Percentiles rank a stretch among this genome's conserved stretches.
These are phyloP conservation scores for Stenchaetothrips biformis DNA, from an alignment of 2,888 invertebrate species.

Conservation along the genomic window DNA sequence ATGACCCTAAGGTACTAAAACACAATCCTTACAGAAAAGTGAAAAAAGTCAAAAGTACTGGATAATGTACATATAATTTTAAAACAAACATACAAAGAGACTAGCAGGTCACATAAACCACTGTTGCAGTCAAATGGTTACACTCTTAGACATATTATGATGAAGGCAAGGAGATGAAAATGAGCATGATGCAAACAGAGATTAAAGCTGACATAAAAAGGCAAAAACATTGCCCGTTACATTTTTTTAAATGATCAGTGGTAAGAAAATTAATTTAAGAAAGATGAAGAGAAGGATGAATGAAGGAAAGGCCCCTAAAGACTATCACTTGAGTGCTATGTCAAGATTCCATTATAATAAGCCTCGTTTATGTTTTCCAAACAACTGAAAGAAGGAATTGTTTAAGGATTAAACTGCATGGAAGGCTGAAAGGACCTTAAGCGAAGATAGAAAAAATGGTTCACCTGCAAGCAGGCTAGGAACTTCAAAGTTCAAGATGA, in stretches of 20 bases:
- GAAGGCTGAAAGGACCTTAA: neutral
- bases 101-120: constrained; percentile 16
- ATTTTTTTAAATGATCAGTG: neutral
- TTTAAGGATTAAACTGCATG: too few relatives aligned
- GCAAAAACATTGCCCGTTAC: neutral
- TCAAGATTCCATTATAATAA: too few relatives aligned
- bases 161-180: neutral
- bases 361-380: too few relatives aligned
- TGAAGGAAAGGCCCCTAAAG: too few relatives aligned
- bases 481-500: constrained; percentile 16
- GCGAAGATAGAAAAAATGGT: neutral
- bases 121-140: neutral
- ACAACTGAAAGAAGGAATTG: too few relatives aligned
- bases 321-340: too few relatives aligned
- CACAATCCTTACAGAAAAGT: neutral
- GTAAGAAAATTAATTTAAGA: neutral
- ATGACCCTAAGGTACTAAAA: neutral
- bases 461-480: constrained; percentile 5
- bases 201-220: neutral
- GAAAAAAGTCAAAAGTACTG: neutral
- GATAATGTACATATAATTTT: constrained; percentile 1
- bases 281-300: too few relatives aligned
- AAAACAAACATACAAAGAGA: neutral
- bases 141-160: neutral
- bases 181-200: neutral